A percentile compares a stretch with the other conserved stretches of the same genome.
These are phyloP conservation scores for Homarus americanus DNA, from an alignment of 1,140 invertebrate genomes.

Conservation along the genomic window DNA sequence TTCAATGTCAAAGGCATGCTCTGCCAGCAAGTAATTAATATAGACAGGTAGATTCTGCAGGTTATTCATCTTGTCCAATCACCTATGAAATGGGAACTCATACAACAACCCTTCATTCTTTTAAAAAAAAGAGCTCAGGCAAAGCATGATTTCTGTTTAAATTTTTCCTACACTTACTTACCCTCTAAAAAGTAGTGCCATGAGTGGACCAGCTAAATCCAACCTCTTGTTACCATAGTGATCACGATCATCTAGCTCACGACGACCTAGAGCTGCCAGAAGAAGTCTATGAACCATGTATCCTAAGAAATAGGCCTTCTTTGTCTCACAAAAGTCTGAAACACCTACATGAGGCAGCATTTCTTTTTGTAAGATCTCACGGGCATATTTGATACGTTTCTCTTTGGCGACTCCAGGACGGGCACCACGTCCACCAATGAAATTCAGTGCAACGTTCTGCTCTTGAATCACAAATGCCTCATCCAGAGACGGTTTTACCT, in stretches of 20 bases:
- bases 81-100: too few relatives aligned
- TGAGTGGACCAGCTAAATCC: conserved; percentile 96
- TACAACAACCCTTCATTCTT: too few relatives aligned
- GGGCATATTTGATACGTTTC: conserved; percentile 98
- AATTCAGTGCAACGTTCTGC: conserved; percentile 98
- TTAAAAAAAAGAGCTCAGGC: too few relatives aligned
- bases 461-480: conserved; percentile 99
- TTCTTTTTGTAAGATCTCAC: conserved; percentile 99
- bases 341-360: conserved; percentile 99
- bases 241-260: conserved; percentile 99
- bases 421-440: conserved; percentile 97
- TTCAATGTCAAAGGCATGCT: too few relatives aligned
- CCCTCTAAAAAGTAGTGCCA: conserved; percentile 97
- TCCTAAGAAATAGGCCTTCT: conserved; percentile 98
- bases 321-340: conserved; percentile 99
- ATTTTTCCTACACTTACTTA: conserved; percentile 75
- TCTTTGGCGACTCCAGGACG: conserved; percentile 98
- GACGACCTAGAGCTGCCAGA: conserved; percentile 93
- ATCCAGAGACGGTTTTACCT: conserved; percentile 96
- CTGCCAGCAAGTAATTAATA: too few relatives aligned
- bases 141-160: too few relatives aligned
- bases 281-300: conserved; percentile 99
- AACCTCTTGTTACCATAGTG: conserved; percentile 99
- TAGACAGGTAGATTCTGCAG: too few relatives aligned
- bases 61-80: too few relatives aligned